A percentile compares a stretch with the other conserved stretches of the same genome.
Evolutionary conservation across 2,888 invertebrate species (phyloP).

Genomic region (Orthonevra nobilis): DNA sequence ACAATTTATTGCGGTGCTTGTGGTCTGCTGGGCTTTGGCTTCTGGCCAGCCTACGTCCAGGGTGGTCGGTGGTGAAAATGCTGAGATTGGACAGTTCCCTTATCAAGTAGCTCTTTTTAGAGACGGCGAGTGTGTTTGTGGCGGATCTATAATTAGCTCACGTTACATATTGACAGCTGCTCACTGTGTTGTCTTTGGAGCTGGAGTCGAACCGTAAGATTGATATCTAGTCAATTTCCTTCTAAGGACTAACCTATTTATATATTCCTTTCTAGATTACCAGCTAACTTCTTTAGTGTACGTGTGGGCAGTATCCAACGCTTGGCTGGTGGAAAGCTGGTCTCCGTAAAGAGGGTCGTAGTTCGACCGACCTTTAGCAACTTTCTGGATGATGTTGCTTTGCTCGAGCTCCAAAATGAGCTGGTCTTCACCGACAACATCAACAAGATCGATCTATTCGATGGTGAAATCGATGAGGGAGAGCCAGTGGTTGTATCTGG

Average conservation of each 20-base stretch:
- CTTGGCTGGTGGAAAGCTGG: slow-evolving; percentile 75
- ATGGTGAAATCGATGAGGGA: slow-evolving; percentile 69
- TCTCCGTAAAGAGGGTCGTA: slow-evolving; percentile 70
- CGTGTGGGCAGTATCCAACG: slow-evolving; percentile 77
- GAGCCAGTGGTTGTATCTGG: slow-evolving; percentile 74
- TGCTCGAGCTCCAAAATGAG: slow-evolving; percentile 72
- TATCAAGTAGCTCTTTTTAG: slow-evolving; percentile 77
- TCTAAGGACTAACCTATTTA: no score
- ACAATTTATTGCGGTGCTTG: slow-evolving; percentile 20
- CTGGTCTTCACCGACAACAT: slow-evolving; percentile 71
- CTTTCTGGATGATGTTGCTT: slow-evolving; percentile 76
- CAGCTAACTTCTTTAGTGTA: slow-evolving; percentile 57
- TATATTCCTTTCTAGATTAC: slow-evolving; percentile 71
- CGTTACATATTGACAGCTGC: slow-evolving; percentile 74
- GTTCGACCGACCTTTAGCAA: slow-evolving; percentile 76
- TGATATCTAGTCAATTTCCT: not conserved
- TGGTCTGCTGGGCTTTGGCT: slow-evolving; percentile 13
- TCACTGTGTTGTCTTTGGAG: slow-evolving; percentile 73
- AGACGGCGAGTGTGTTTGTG: slow-evolving; percentile 73
- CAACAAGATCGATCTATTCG: slow-evolving; percentile 71
- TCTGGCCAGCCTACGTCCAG: slow-evolving; percentile 63
- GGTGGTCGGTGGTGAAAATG: slow-evolving; percentile 76
- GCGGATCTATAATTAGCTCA: slow-evolving; percentile 72
- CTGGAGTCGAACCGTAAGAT: slow-evolving; percentile 45
- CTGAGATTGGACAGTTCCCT: slow-evolving; percentile 75